Evolutionary conservation across 2,113 vertebrate genomes (phyloP).

Genomic region (Cavia porcellus): DNA sequence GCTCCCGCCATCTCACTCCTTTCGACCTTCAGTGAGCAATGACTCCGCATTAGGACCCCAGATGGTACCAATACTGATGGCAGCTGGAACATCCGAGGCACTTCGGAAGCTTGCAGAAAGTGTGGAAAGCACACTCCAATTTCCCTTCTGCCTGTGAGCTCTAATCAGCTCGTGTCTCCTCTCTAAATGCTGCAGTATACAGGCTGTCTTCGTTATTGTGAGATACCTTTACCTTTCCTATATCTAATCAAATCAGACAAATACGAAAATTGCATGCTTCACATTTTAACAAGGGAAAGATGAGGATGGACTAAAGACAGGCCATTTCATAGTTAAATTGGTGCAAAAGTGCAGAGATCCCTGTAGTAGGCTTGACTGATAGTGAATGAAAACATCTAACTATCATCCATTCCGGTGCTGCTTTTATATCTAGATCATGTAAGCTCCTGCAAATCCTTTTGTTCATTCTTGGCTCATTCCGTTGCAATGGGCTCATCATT

Average conservation of each 20-base stretch:
- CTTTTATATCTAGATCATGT: not conserved
- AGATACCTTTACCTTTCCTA: not conserved
- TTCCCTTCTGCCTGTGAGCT: not conserved
- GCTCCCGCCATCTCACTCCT: not conserved
- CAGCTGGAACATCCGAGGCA: not conserved
- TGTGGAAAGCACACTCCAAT: not conserved
- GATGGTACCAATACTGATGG: not conserved
- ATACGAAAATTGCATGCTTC: not conserved
- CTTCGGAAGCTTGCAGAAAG: not conserved
- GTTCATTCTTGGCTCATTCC: not conserved
- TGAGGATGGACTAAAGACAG: not conserved
- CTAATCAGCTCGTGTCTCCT: not conserved
- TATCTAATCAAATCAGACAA: not conserved
- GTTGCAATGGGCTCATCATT: not conserved
- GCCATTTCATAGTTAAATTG: not conserved
- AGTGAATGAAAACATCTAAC: not conserved
- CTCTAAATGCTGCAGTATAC: not conserved
- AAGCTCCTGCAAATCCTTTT: not conserved
- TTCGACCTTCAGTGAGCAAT: not conserved
- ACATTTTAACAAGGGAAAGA: not conserved
- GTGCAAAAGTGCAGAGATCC: not conserved
- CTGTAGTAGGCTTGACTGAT: not conserved
- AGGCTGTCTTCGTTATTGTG: not conserved
- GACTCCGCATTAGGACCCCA: not conserved
- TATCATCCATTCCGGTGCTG: not conserved